Evolutionary conservation across 2,888 invertebrate genomes (phyloP).

Genomic region (Eupithecia pulchellata): DNA sequence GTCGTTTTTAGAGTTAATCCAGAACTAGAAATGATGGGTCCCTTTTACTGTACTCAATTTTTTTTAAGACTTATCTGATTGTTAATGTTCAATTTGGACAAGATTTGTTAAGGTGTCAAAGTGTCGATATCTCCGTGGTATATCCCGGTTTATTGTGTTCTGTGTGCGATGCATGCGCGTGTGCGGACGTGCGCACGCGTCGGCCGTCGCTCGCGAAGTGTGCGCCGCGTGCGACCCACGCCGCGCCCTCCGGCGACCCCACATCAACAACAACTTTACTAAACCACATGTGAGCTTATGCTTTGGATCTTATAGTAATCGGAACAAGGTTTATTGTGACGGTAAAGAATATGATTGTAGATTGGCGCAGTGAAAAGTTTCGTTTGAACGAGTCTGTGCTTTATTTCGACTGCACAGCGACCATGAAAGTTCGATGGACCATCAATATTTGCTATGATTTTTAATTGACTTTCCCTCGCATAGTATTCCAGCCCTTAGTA

Average conservation of each 20-base stretch:
- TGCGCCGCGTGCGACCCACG: constrained; percentile 78
- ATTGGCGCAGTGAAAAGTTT: constrained; percentile 15
- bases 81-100: not conserved
- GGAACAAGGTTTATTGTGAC: constrained; percentile 15
- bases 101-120: constrained; percentile 2
- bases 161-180: constrained; percentile 44
- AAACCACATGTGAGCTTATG: constrained; percentile 48
- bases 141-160: constrained; percentile 19
- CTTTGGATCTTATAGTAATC: constrained; percentile 1
- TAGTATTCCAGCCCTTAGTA: constrained; percentile 42
- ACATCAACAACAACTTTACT: constrained; percentile 19
- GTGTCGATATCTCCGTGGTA: constrained; percentile 17
- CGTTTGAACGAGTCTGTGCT: constrained; percentile 31
- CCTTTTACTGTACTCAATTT: not conserved
- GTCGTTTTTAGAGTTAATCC: not conserved
- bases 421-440: constrained; percentile 24
- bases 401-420: constrained; percentile 25
- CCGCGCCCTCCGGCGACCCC: constrained; percentile 55
- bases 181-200: constrained; percentile 79
- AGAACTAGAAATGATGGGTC: not conserved
- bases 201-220: constrained; percentile 76
- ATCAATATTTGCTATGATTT: constrained; percentile 39
- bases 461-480: constrained; percentile 36
- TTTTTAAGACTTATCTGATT: not conserved
- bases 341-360: not conserved